Evolutionary conservation across 30 jellyfish, hydroid and myxozoan species (phyloP).

Genomic region (Hydractinia echinata): DNA sequence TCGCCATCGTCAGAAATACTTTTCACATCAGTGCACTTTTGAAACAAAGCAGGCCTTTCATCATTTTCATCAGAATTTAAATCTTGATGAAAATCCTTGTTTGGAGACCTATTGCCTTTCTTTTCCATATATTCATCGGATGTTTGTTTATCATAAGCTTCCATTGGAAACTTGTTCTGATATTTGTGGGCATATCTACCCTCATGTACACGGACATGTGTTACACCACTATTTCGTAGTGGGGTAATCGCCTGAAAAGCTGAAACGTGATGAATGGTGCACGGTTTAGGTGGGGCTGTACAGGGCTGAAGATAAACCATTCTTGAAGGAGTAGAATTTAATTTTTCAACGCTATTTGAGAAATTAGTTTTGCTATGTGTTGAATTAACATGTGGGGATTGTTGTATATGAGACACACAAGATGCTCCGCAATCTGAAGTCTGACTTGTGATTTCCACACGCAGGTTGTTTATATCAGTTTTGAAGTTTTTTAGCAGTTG

Average conservation of each 20-base stretch:
- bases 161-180: background rate
- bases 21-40: background rate
- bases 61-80: background rate
- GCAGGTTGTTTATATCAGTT: conserved; percentile 5
- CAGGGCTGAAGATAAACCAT: background rate
- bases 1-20: too few relatives aligned
- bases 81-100: background rate
- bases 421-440: conserved; percentile 15
- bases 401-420: background rate
- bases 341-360: background rate
- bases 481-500: conserved; percentile 9
- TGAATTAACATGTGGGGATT: background rate
- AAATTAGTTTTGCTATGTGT: background rate
- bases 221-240: background rate
- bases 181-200: background rate
- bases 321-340: background rate
- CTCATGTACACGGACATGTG: background rate
- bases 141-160: background rate
- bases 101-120: background rate
- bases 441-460: conserved; percentile 11
- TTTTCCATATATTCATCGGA: background rate
- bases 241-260: background rate
- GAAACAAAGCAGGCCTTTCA: conserved; percentile 25
- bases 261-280: background rate
- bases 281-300: background rate